phyloP scores from a whole-genome alignment of 2,888 invertebrate species.

The Drosophila suboccidentalis region DNA sequence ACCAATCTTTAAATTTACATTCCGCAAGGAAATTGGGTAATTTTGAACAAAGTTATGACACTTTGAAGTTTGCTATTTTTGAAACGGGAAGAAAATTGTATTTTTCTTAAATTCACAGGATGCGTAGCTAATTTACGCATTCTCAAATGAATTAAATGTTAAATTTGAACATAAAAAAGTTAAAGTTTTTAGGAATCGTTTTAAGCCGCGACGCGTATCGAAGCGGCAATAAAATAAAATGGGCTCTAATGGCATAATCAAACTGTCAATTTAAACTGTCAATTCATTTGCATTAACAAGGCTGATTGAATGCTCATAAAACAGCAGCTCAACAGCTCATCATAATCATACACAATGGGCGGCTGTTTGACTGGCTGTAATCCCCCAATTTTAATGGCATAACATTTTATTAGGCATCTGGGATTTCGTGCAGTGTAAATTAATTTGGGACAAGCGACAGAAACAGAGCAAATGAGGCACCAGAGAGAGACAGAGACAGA shows the following conservation, averaged over 20 bases:
- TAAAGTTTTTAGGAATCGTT: neutral
- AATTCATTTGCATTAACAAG: constrained; percentile 68
- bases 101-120: too few relatives aligned
- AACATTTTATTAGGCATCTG: constrained; percentile 63
- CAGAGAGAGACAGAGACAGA: neutral
- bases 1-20: too few relatives aligned
- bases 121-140: neutral
- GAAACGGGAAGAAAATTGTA: too few relatives aligned
- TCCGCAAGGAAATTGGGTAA: too few relatives aligned
- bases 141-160: neutral
- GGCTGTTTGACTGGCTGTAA: constrained; percentile 15
- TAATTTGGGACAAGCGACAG: constrained; percentile 55
- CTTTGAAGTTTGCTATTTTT: too few relatives aligned
- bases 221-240: constrained; percentile 22
- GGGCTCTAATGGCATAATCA: constrained; percentile 38
- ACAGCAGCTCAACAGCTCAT: constrained; percentile 42
- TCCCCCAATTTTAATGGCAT: constrained; percentile 49
- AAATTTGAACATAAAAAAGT: neutral
- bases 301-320: constrained; percentile 65
- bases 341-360: constrained; percentile 37
- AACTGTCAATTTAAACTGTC: constrained; percentile 66
- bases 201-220: neutral
- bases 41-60: too few relatives aligned
- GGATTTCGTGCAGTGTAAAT: constrained; percentile 71
- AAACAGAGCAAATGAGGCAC: constrained; percentile 12